Evolutionary conservation across 2,888 invertebrate genomes (phyloP).

Genomic region (Drosophila acutilabella): DNA sequence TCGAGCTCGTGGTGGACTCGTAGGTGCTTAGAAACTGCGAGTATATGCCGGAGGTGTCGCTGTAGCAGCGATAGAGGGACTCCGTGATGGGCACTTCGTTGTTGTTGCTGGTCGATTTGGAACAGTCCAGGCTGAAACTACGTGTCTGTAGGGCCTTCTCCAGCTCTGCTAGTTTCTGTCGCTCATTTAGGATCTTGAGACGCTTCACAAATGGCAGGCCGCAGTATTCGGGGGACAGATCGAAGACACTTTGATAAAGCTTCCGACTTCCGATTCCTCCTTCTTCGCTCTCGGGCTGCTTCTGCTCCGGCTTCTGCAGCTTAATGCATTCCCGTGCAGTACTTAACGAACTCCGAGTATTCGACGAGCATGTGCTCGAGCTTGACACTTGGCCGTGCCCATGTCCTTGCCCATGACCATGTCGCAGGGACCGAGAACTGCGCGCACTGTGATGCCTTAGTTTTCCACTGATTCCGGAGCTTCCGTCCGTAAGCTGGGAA

Average conservation of each 20-base stretch:
- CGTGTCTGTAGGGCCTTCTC: constrained; percentile 91
- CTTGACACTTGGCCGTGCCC: constrained; percentile 46
- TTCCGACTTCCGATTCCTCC: constrained; percentile 84
- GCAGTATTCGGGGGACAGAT: constrained; percentile 94
- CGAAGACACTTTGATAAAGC: constrained; percentile 93
- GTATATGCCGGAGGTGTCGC: constrained; percentile 91
- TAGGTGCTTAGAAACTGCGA: constrained; percentile 84
- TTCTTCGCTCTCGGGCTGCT: constrained; percentile 54
- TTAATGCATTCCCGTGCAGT: constrained; percentile 49
- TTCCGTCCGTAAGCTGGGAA: constrained; percentile 65
- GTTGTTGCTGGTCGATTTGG: constrained; percentile 86
- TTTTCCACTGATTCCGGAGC: constrained; percentile 7
- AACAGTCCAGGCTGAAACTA: constrained; percentile 92
- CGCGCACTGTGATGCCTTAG: constrained; percentile 66
- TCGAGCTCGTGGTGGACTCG: constrained; percentile 85
- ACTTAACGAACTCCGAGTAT: constrained; percentile 51
- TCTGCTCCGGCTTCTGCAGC: constrained; percentile 68
- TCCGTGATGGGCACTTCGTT: constrained; percentile 84
- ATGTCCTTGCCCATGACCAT: constrained; percentile 18
- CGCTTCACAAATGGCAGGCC: constrained; percentile 95
- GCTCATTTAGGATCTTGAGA: constrained; percentile 94
- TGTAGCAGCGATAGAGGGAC: constrained; percentile 90
- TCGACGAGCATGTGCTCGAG: constrained; percentile 60
- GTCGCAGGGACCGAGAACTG: constrained; percentile 66
- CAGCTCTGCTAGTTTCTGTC: constrained; percentile 93